Conservation (phyloP, 92 coral and sea anemone genomes). For the Epizoanthus rinbou region DNA sequence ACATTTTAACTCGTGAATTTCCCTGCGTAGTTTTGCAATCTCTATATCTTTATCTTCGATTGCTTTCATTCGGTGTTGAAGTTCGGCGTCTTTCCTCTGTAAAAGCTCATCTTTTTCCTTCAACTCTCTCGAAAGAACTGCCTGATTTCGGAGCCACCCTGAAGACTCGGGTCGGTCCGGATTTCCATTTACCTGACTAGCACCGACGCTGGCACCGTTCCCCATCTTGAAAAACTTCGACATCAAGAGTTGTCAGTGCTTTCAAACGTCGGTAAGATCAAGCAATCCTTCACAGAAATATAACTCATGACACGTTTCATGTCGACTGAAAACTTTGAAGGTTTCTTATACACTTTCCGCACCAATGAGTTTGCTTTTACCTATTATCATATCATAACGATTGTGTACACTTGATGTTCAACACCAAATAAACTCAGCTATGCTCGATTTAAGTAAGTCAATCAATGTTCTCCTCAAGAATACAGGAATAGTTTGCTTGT, state of each 20-base stretch:
- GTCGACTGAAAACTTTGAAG: conserved; percentile 45
- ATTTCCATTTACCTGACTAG: conserved; percentile 34
- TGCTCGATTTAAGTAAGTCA: neutral
- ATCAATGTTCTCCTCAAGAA: neutral
- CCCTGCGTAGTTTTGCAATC: conserved; percentile 80
- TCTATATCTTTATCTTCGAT: conserved; percentile 85
- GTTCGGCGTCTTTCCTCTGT: conserved; percentile 88
- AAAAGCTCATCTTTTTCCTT: conserved; percentile 84
- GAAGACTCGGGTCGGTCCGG: conserved; percentile 43
- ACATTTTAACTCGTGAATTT: conserved; percentile 94
- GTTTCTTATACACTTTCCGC: conserved; percentile 34
- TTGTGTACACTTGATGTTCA: conserved; percentile 2
- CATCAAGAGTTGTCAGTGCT: conserved; percentile 2
- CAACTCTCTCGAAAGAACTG: conserved; percentile 70
- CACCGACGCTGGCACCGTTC: conserved; percentile 72
- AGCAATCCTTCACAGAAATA: neutral
- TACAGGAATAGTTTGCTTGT: neutral
- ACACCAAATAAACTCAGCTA: neutral
- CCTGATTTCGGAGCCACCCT: conserved; percentile 21
- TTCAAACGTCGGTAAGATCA: conserved; percentile 20
- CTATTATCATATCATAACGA: conserved; percentile 27
- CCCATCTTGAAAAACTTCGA: conserved; percentile 70
- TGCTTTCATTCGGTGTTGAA: conserved; percentile 77
- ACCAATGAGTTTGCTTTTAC: conserved; percentile 36
- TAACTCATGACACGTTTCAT: neutral